Evolutionary conservation across 1,140 invertebrate genomes (phyloP).

Genomic region (Bombus polaris): DNA sequence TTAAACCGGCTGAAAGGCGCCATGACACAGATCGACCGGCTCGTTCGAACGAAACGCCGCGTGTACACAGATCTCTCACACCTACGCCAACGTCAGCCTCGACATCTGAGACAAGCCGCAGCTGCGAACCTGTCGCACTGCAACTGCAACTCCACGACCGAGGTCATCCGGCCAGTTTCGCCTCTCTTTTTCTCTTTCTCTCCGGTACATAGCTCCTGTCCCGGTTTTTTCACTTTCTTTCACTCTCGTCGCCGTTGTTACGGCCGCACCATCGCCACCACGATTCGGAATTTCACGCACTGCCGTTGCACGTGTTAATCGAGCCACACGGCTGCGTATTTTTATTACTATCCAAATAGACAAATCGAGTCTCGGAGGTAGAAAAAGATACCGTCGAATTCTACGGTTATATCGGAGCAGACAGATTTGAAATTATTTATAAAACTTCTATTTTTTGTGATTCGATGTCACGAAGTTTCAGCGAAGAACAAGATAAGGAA

Average conservation of each 20-base stretch:
- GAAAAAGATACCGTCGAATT: not conserved
- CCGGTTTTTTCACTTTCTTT: conserved; percentile 66
- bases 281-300: not conserved
- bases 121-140: conserved; percentile 55
- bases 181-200: conserved; percentile 37
- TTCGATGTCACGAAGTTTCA: not conserved
- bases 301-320: too few relatives aligned
- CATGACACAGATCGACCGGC: conserved; percentile 40
- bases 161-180: conserved; percentile 62
- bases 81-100: conserved; percentile 51
- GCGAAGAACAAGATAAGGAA: not conserved
- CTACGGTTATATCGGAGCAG: not conserved
- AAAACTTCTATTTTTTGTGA: not conserved
- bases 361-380: not conserved
- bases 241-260: conserved; percentile 33
- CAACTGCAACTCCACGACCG: conserved; percentile 53
- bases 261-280: not conserved
- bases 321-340: too few relatives aligned
- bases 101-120: conserved; percentile 57
- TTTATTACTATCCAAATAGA: not conserved
- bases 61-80: conserved; percentile 48
- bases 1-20: conserved; percentile 34
- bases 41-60: conserved; percentile 23
- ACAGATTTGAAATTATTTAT: not conserved
- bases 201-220: conserved; percentile 10